Conservation (phyloP, 2,888 invertebrate species). For the Epinotia bilunana region DNA sequence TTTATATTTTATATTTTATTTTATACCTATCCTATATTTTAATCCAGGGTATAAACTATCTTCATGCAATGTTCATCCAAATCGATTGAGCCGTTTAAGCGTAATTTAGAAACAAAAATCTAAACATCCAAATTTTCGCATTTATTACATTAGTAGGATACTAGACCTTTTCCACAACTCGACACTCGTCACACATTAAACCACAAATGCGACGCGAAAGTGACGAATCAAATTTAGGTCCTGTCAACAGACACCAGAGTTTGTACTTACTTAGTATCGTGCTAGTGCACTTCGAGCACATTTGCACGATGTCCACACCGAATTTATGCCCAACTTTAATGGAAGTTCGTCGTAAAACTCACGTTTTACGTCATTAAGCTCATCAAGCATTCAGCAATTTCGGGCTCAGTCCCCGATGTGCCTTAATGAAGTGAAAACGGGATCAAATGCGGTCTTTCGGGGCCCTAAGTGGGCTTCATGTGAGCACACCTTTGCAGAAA, state of each 20-base stretch:
- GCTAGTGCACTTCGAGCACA: conserved; percentile 8
- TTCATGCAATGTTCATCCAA: too few relatives aligned
- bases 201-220: too few relatives aligned
- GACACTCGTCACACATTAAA: too few relatives aligned
- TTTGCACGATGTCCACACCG: conserved; percentile 54
- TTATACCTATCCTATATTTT: too few relatives aligned
- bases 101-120: too few relatives aligned
- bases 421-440: conserved; percentile 41
- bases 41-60: too few relatives aligned
- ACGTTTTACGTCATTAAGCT: conserved; percentile 39
- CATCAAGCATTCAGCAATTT: conserved; percentile 38
- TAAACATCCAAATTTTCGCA: too few relatives aligned
- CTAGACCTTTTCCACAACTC: too few relatives aligned
- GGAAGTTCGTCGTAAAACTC: conserved; percentile 48
- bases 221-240: too few relatives aligned
- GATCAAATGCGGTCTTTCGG: conserved; percentile 38
- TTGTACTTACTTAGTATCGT: not conserved
- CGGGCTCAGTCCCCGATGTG: conserved; percentile 29
- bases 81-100: too few relatives aligned
- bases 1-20: too few relatives aligned
- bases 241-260: not conserved
- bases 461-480: conserved; percentile 20
- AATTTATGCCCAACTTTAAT: conserved; percentile 56
- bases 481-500: conserved; percentile 14
- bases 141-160: too few relatives aligned